Base-by-base conservation (phyloP, 2,113 vertebrate species). In the Paracanthobrama guichenoti region DNA sequence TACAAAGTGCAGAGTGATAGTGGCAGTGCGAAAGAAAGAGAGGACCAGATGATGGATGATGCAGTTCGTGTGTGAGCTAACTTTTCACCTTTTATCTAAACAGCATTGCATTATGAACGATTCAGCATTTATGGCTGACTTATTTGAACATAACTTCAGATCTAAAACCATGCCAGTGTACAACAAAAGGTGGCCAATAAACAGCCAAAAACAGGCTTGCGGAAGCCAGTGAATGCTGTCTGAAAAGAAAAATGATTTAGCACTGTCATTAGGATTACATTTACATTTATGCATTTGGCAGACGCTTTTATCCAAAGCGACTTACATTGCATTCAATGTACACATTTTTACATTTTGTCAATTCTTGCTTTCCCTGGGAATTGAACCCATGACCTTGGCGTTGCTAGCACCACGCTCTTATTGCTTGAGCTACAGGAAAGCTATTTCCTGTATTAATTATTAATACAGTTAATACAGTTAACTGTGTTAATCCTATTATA, bases 71-170 rank as follows among this genome's bases (percentile, higher is more conserved):
- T 86, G 74, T 86, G 84, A 26, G 57, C 83, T 89, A 88, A 79
- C 91, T 81, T 84, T 46, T 50, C 46, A 39, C 81, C 81, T 73
- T 57, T 76, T 50, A 82, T 84, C 77, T 77, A 50, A 88, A 87
- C 83, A 77, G 84, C 14, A 55, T 53, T 89, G 83, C 84, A 86
- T 89, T 88, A 90, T 82, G 84, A 89, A 90, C 88, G 82, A 8
- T 59, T 81, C 22, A 87, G 81, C 50, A 62, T 31, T 55, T 83
- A 67, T n/a, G 18, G 80, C 75, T 80, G 55, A 62, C 83, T 88
- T 28, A 81, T 74, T 46, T 50, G 42, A 44, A 59, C 28, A 28
- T 67, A 55, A 72, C 62, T 57, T 74, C 50, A 39, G 74, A 20
- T 78, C 66, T 18, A 72, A 60, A 86, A 85, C 24, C 26, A 60